Base-by-base conservation (phyloP, 2,113 vertebrate genomes). In the Zosterops japonicus region DNA sequence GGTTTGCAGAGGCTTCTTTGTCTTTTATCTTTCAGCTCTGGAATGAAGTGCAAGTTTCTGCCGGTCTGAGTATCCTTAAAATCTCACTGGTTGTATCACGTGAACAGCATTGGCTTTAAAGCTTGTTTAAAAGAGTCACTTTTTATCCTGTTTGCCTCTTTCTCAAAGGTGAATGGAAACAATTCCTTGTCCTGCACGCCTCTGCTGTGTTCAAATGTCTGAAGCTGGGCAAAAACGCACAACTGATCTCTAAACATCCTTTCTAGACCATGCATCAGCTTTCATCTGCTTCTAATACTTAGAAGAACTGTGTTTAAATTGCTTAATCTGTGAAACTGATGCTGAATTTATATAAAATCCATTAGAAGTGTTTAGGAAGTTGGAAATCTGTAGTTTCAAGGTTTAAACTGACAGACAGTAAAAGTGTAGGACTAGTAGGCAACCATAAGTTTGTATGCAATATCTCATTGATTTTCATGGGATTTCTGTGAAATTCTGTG, bases 71-170 rank as follows among this genome's bases (percentile, higher is more conserved):
- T 67, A 27, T 41, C 55, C 42, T 69, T 76, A 56, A 82, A 36
- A 79, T 57, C 15, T 47, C 1, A 0, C 0, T 78, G 33, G 7
- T 52, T 90, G 10, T 7, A 14, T 41, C 33, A 21, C 49, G 17
- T 1, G 0, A 49, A 14, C 52, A 89, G 49, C 44, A 24, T 23
- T 86, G 33, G 15, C 29, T 87, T 63, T 47, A 89, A 36, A 35
- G 65, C 36, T 78, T 71, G 18, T 78, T 24, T 69, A 33, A 46
- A 75, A 29, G 53, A 65, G 20, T 52, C 28, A 36, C 22, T 49
- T 50, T 22, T 46, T 63, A 61, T 25, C 24, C 28, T 74, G 25
- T 89, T 90, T 83, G 42, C 33, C 35, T 78, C 72, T 91, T 78
- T 60, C 47, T 81, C 52, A 25, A 41, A 81, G 44, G 47, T 61